phyloP scores from a whole-genome alignment of 2,113 vertebrate genomes.

The Chamaea fasciata region DNA sequence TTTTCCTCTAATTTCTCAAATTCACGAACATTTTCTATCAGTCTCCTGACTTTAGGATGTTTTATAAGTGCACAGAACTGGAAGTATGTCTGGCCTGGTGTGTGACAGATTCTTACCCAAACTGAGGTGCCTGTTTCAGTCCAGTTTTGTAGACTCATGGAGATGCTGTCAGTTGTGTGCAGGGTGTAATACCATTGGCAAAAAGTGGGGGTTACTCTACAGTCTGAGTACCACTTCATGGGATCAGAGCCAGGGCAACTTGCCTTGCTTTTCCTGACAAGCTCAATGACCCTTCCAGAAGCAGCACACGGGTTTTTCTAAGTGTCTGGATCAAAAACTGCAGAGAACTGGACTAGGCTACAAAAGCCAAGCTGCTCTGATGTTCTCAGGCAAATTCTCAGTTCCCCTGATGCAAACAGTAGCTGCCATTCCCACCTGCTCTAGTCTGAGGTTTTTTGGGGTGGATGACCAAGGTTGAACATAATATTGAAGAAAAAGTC shows the following conservation, averaged over 20 bases:
- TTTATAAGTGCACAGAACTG: background rate
- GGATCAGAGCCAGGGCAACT: background rate
- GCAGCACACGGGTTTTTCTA: rapidly evolving
- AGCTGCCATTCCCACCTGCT: background rate
- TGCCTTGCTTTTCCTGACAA: background rate
- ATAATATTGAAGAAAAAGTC: background rate
- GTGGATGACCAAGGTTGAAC: background rate
- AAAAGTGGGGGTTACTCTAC: background rate
- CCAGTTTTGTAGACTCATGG: background rate
- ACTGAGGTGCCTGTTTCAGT: background rate
- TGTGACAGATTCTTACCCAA: background rate
- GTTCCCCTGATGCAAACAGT: background rate
- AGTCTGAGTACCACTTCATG: background rate
- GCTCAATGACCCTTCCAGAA: background rate
- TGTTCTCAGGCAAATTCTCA: background rate
- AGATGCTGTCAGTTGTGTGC: background rate
- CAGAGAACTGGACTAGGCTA: background rate
- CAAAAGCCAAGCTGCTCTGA: background rate
- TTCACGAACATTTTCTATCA: background rate
- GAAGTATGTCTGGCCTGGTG: background rate
- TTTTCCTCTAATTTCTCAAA: background rate
- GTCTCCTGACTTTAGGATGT: background rate
- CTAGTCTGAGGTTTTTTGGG: rapidly evolving
- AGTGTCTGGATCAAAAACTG: background rate
- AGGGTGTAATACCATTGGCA: background rate